These are phyloP conservation scores for Elymnias hypermnestra DNA, from an alignment of 1,140 invertebrate species.

Conservation along the genomic window DNA sequence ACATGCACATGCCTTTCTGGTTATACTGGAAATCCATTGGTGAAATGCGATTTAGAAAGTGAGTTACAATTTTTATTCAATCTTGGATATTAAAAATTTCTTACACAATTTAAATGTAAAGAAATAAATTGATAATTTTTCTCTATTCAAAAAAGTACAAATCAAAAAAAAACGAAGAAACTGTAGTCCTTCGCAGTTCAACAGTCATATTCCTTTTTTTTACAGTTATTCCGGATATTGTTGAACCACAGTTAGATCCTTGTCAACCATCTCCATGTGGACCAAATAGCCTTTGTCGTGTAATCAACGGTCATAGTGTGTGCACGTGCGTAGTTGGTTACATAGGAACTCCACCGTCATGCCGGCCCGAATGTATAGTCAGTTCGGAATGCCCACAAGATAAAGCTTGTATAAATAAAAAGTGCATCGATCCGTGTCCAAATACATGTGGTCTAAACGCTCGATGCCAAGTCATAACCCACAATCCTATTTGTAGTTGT, in stretches of 20 bases:
- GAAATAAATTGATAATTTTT: too few species aligned
- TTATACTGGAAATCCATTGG: constrained; percentile 84
- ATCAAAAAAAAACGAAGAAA: too few species aligned
- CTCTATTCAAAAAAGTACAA: too few species aligned
- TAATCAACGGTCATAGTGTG: constrained; percentile 85
- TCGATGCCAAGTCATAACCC: constrained; percentile 88
- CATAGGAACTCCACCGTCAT: constrained; percentile 86
- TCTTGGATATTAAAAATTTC: too few species aligned
- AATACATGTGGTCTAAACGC: constrained; percentile 88
- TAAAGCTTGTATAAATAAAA: constrained; percentile 88
- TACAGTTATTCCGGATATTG: constrained; percentile 35
- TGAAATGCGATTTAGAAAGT: constrained; percentile 58
- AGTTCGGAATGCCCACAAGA: constrained; percentile 90
- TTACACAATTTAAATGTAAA: too few species aligned
- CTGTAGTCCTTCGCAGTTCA: too few species aligned
- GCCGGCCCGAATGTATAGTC: constrained; percentile 88
- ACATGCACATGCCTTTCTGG: constrained; percentile 85
- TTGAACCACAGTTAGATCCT: constrained; percentile 73
- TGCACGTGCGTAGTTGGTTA: constrained; percentile 87
- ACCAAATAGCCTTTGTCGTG: constrained; percentile 86
- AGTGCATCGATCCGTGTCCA: constrained; percentile 88
- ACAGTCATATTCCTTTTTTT: too few species aligned
- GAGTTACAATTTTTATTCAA: constrained; percentile 22
- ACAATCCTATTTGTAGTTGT: constrained; percentile 89
- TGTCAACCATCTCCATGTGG: constrained; percentile 89